These are phyloP conservation scores for Urocitellus parryii DNA, from an alignment of 2,113 vertebrate species.

Conservation along the genomic window DNA sequence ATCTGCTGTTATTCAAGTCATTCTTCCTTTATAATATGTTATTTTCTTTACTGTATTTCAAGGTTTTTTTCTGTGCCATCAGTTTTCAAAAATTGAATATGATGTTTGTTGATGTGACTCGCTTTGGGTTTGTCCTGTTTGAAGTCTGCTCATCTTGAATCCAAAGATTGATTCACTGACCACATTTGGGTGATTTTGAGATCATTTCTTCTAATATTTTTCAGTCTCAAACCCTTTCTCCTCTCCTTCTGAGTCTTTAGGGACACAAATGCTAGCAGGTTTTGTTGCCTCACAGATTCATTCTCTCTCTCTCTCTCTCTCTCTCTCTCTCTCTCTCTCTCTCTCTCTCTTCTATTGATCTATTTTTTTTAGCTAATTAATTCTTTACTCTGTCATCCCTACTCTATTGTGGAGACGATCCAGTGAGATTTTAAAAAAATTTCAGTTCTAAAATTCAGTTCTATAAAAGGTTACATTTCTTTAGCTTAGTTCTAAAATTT, in stretches of 20 bases:
- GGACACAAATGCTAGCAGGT: neutral
- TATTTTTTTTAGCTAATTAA: neutral
- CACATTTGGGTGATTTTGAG: neutral
- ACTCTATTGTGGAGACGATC: neutral
- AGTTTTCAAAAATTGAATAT: neutral
- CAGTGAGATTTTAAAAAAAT: neutral
- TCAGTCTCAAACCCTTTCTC: neutral
- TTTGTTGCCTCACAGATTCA: neutral
- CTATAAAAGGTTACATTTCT: neutral
- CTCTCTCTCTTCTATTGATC: neutral
- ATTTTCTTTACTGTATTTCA: too few species aligned
- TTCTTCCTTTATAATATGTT: neutral
- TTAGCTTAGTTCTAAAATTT: neutral
- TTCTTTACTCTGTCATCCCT: neutral
- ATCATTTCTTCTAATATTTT: constrained; percentile 29
- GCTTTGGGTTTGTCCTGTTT: neutral
- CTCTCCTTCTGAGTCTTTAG: neutral
- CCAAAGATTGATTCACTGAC: neutral
- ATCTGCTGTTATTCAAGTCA: neutral
- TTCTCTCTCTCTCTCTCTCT: neutral
- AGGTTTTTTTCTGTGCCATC: too few species aligned
- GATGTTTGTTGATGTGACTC: neutral
- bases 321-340: neutral
- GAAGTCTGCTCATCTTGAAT: neutral
- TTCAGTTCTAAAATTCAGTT: constrained; percentile 11